These are phyloP conservation scores for Scolopax rusticola DNA, from an alignment of 2,797 vertebrate species.

Conservation along the genomic window DNA sequence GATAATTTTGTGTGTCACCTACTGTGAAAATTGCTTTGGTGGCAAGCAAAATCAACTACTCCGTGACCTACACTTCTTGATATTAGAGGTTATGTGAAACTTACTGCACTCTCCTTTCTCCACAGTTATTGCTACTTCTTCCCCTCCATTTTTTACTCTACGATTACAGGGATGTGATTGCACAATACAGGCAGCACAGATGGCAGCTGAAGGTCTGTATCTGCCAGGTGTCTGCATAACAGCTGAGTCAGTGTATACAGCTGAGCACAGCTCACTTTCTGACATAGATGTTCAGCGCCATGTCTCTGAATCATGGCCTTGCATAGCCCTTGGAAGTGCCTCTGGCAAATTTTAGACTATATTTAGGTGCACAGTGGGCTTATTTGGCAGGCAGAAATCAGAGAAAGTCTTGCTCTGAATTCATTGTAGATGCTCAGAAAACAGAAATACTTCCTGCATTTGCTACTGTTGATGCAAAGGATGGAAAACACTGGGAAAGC, in stretches of 20 bases:
- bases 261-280: conserved; percentile 51
- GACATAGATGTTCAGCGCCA: neutral
- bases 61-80: conserved; percentile 13
- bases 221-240: conserved; percentile 55
- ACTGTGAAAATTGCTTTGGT: conserved; percentile 59
- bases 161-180: conserved; percentile 50
- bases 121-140: conserved; percentile 36
- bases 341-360: neutral
- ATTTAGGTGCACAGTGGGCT: neutral
- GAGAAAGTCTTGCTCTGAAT: neutral
- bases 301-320: conserved; percentile 6
- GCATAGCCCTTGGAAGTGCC: neutral
- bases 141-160: conserved; percentile 35
- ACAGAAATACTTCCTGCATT: neutral
- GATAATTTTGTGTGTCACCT: conserved; percentile 52
- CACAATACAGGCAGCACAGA: conserved; percentile 54
- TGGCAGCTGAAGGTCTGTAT: conserved; percentile 56
- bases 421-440: neutral
- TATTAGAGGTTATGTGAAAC: conserved; percentile 43
- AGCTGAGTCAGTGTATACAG: conserved; percentile 49
- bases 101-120: conserved; percentile 35
- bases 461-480: neutral
- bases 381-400: neutral
- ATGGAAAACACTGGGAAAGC: neutral
- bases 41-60: conserved; percentile 59